Evolutionary conservation across 2,888 invertebrate species (phyloP).

Genomic region (Aromia moschata): DNA sequence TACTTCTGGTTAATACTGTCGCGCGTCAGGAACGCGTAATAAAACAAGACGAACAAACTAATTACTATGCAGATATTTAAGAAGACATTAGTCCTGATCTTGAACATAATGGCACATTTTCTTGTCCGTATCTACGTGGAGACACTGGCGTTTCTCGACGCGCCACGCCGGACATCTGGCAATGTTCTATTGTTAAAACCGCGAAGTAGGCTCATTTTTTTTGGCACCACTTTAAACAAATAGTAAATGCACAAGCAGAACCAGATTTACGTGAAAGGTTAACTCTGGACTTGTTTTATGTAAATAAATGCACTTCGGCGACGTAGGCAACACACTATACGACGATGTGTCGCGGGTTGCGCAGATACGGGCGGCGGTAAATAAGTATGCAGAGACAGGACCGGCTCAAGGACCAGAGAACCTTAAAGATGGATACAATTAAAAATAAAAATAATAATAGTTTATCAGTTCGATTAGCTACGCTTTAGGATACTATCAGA

Average conservation of each 20-base stretch:
- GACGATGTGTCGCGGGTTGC: too few species aligned
- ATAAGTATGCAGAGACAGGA: too few species aligned
- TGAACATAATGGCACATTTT: conserved; percentile 39
- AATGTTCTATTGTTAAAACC: conserved; percentile 19
- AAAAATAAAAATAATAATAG: too few species aligned
- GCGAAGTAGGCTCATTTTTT: conserved; percentile 14
- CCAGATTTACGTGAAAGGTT: conserved; percentile 28
- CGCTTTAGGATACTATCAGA: too few species aligned
- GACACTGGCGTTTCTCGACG: not conserved
- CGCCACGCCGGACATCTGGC: conserved; percentile 4
- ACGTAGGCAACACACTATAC: conserved; percentile 19
- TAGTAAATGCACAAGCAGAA: conserved; percentile 15
- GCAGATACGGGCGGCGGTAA: too few species aligned
- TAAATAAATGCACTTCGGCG: not conserved
- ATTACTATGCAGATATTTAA: conserved; percentile 46
- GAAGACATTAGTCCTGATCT: conserved; percentile 40
- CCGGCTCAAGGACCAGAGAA: too few species aligned
- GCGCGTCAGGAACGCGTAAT: conserved; percentile 43
- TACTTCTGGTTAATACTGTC: conserved; percentile 33
- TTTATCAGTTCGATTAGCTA: too few species aligned
- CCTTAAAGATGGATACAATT: too few species aligned
- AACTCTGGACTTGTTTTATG: conserved; percentile 25
- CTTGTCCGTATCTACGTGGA: not conserved
- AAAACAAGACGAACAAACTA: conserved; percentile 43
- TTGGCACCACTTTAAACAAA: conserved; percentile 13